phyloP scores from a whole-genome alignment of 2,888 invertebrate genomes.

The Xanthostigma xanthostigma region DNA sequence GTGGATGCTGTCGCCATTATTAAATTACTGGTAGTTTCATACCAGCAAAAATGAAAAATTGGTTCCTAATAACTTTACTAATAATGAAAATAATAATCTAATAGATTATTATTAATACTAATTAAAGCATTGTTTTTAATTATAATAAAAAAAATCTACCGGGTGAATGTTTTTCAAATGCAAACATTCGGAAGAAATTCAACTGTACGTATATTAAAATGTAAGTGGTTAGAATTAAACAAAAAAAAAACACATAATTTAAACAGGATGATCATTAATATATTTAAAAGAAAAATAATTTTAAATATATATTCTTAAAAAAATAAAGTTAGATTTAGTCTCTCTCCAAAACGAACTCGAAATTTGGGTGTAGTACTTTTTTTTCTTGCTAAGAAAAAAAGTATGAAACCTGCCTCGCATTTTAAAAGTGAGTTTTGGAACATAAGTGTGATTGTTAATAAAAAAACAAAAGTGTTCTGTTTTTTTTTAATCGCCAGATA shows the following conservation, averaged over 20 bases:
- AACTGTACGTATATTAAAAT: slow-evolving; percentile 1
- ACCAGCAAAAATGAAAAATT: slow-evolving; percentile 28
- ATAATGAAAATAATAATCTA: slow-evolving; percentile 23
- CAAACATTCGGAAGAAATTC: not conserved
- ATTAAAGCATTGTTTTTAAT: slow-evolving; percentile 4
- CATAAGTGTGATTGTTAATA: slow-evolving; percentile 58
- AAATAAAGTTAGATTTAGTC: slow-evolving; percentile 26
- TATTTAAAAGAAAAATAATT: slow-evolving; percentile 26
- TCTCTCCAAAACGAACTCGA: slow-evolving; percentile 36
- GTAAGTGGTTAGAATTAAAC: slow-evolving; percentile 3
- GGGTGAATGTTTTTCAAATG: too few relatives aligned
- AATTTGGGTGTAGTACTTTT: slow-evolving; percentile 30
- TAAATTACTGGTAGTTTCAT: slow-evolving; percentile 19
- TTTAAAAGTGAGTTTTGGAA: slow-evolving; percentile 56
- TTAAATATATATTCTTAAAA: slow-evolving; percentile 26
- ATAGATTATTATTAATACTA: slow-evolving; percentile 1
- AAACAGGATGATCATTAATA: slow-evolving; percentile 21
- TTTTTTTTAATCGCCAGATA: too few relatives aligned
- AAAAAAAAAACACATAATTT: slow-evolving; percentile 2
- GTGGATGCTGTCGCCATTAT: too few relatives aligned
- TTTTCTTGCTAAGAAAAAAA: slow-evolving; percentile 7
- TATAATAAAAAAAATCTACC: not conserved
- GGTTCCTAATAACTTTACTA: slow-evolving; percentile 33
- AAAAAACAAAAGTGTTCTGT: slow-evolving; percentile 13
- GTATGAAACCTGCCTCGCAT: slow-evolving; percentile 49